Conservation (phyloP, 2,797 vertebrate species). For the Crocidura indochinensis region DNA sequence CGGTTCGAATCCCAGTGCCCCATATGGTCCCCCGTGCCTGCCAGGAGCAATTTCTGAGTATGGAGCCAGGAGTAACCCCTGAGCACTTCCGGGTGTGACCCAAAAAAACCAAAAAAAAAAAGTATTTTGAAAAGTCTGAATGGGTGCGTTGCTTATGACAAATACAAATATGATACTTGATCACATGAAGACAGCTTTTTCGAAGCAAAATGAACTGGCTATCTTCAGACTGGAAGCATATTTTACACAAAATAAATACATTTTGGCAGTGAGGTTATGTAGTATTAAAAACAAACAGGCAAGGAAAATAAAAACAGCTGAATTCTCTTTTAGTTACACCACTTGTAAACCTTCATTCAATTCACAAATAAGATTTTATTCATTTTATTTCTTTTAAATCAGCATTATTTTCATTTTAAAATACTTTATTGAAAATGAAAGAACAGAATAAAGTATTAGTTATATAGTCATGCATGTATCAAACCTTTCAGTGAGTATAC, state of each 20-base stretch:
- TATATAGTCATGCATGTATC: neutral
- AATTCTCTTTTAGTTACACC: neutral
- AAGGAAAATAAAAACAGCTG: neutral
- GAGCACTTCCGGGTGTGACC: too few species aligned
- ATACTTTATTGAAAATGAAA: slow-evolving; percentile 22
- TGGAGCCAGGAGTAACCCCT: too few species aligned
- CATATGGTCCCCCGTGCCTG: too few species aligned
- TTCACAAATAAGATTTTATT: neutral
- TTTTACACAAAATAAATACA: slow-evolving; percentile 24
- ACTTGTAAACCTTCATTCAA: neutral
- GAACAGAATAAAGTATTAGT: neutral
- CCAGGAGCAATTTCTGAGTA: too few species aligned
- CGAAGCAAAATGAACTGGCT: neutral
- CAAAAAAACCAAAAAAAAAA: too few species aligned
- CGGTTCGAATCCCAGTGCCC: too few species aligned
- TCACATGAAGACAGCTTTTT: neutral
- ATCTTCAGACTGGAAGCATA: neutral
- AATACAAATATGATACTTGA: neutral
- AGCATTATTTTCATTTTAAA: slow-evolving; percentile 35
- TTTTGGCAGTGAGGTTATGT: neutral
- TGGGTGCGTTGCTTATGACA: neutral
- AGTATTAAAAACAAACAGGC: neutral
- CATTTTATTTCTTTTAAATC: neutral
- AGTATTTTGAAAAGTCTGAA: neutral
- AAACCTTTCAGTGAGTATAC: neutral